Percentiles rank a stretch among this genome's conserved stretches.
These are phyloP conservation scores for Neotoma lepida DNA, from an alignment of 2,113 vertebrate genomes.

Conservation along the genomic window DNA sequence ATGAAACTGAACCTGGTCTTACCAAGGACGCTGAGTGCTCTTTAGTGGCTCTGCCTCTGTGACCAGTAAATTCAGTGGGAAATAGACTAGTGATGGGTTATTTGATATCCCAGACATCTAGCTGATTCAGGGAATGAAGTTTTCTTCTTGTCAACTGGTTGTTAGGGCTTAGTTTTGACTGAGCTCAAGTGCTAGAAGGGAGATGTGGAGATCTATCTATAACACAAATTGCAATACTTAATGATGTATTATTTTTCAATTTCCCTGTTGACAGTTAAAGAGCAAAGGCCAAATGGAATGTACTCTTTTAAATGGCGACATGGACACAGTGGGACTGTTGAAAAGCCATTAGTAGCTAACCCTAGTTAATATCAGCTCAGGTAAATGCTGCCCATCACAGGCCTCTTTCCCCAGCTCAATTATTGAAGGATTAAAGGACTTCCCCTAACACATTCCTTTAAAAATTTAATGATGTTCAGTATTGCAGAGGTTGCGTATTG, in stretches of 20 bases:
- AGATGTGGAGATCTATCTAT: neutral
- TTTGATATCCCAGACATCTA: neutral
- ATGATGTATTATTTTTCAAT: constrained; percentile 64
- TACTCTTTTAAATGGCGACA: constrained; percentile 66
- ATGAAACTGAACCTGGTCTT: neutral
- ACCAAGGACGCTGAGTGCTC: neutral
- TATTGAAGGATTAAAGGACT: constrained; percentile 76
- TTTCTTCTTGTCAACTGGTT: constrained; percentile 18
- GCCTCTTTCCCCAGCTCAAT: constrained; percentile 72
- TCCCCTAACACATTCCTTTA: constrained; percentile 65
- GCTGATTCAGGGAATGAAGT: neutral
- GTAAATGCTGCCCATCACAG: constrained; percentile 61
- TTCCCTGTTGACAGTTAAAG: constrained; percentile 63
- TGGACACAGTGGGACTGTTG: constrained; percentile 57
- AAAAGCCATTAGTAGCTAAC: constrained; percentile 77
- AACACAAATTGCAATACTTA: constrained; percentile 59
- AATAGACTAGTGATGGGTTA: neutral
- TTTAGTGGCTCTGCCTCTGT: neutral
- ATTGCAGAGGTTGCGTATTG: constrained; percentile 6
- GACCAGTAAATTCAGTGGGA: constrained; percentile 39
- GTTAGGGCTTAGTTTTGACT: neutral
- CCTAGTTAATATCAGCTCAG: constrained; percentile 73
- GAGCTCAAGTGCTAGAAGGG: neutral
- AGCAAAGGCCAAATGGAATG: constrained; percentile 60
- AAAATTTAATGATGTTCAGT: constrained; percentile 84